Evolutionary conservation across 1,140 invertebrate genomes (phyloP), one percentile per base, ranked within the genome.

Genomic region (Tribolium madens): DNA sequence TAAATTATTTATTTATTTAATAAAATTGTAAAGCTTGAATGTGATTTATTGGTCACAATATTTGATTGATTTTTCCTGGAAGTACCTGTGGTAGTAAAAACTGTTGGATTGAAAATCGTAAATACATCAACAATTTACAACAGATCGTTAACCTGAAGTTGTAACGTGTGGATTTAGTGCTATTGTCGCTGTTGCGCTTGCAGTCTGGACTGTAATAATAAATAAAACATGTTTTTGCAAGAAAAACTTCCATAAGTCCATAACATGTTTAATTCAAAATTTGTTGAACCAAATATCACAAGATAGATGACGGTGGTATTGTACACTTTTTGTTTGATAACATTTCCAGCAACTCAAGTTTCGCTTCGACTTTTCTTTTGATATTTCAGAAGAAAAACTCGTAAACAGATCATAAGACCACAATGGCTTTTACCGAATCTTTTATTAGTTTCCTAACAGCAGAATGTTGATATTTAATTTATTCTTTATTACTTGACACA

Each of bases 1-100:
- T 71, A 47, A 71, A 42, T 71, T 71, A 71, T 71, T 71, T 71
- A 47, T 71, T 71, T 71, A 71, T 71, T 71, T 33, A 73, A 57
- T 57, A 53, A 42, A 57, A 36, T 36, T n/a, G 33, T 73, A 47
- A 47, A 47, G 21, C 17, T 6, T 36, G 33, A 36, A 7, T 42
- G 7, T 2, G n/a, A 42, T 42, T 42, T 42, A 42, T 42, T 42
- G 36, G 36, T 42, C 36, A 9, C 36, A 42, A 26, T 26, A 5
- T n/a, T 42, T 10, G 36, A 42, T 42, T 42, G 36, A 42, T 42
- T 42, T 10, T 7, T 9, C 21, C 36, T 2, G n/a, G n/a, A 42
- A 9, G 36, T 42, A 42, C 21, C 21, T 26, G 21, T 26, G 21
- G 21, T 26, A 26, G 21, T 26, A 42, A 42, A 36, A 10, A n/a